phyloP scores from a whole-genome alignment of 1,140 invertebrate species.

The Zaprionus nigranus region DNA sequence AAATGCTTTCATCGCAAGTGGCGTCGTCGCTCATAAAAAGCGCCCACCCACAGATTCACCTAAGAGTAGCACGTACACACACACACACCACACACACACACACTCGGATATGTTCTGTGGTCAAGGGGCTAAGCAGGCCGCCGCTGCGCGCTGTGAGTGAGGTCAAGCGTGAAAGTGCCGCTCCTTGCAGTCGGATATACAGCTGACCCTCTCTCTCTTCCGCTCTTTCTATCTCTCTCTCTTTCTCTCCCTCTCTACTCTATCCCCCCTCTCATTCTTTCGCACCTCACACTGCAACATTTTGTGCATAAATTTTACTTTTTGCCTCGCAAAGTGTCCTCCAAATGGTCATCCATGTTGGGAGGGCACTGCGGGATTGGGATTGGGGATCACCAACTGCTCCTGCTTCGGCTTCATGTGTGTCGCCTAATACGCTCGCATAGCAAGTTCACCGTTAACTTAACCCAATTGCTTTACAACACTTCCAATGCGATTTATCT shows the following conservation, averaged over 20 bases:
- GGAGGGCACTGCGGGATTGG: not conserved
- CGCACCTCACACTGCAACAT: conserved; percentile 1
- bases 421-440: conserved; percentile 19
- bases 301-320: conserved; percentile 62
- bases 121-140: conserved; percentile 75
- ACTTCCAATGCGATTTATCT: not conserved
- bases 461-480: not conserved
- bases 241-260: not conserved
- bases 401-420: not conserved
- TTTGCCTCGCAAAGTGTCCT: conserved; percentile 63
- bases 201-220: conserved; percentile 36
- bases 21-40: conserved; percentile 70
- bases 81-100: conserved; percentile 17
- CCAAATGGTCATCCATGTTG: conserved; percentile 35
- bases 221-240: not conserved
- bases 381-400: not conserved
- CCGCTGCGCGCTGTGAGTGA: conserved; percentile 55
- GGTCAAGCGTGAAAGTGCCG: conserved; percentile 78
- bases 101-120: conserved; percentile 37
- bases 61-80: conserved; percentile 20
- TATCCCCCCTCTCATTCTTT: not conserved
- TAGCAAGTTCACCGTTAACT: not conserved
- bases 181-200: conserved; percentile 65
- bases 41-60: conserved; percentile 40
- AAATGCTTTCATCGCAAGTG: conserved; percentile 82